Base-by-base conservation (phyloP, 2,797 vertebrate species). In the Cynodonichthys magdalenae region DNA sequence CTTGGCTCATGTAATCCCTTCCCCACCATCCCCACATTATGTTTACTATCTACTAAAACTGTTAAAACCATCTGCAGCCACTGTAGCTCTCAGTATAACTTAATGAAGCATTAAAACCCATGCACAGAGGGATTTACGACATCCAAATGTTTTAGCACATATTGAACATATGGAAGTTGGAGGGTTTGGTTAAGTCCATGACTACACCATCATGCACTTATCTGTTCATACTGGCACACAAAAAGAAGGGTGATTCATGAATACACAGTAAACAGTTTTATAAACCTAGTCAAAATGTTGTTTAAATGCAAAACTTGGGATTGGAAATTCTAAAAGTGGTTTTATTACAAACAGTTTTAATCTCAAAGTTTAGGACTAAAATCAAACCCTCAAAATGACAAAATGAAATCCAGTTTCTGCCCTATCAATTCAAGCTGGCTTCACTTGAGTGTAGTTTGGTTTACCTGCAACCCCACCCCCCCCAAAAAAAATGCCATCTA, bases 61-160 rank as follows among this genome's bases (percentile, higher is more conserved):
- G 12, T 70, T 67, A 52, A 75, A 84, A 65, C 12, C 17, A 63
- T 72, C 55, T 81, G 75, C 52, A 77, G 69, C 74, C 79, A 80
- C 66, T 79, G 76, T 68, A 66, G 45, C 66, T 66, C 52, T 70
- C 24, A 57, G 59, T 68, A 72, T 77, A 64, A 83, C 75, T 81
- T 45, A 80, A 66, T 68, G 67, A 36, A 20, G 31, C 75, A 63
- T 74, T 73, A 58, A 80, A 86, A 53, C 18, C 9, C 18, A 55
- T 34, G 15, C 19, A 61, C 41, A 42, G 39, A 29, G 62, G 63
- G 49, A 79, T 78, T 86, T 78, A 86, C 72, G 69, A 65, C 59
- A 51, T 58, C 68, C 68, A 75, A 77, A 77, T 81, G 71, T 75
- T 75, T 59, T 46, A 44, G 39, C 1, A 54, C 27, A 66, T 54